Evolutionary conservation across 1,140 invertebrate species (phyloP), one percentile per base, ranked within the genome.

Genomic region (Reticulitermes speratus): DNA sequence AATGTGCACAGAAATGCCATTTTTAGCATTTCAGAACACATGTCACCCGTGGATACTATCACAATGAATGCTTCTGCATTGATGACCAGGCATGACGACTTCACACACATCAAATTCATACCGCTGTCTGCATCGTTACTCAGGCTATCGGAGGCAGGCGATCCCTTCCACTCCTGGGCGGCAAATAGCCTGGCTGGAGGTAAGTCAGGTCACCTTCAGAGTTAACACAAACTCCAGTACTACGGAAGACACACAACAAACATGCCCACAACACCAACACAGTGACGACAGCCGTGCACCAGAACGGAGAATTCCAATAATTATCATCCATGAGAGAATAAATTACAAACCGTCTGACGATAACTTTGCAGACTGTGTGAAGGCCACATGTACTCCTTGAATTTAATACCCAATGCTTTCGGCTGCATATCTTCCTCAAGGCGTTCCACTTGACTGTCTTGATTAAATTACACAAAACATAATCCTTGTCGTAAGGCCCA

Each of bases 261-360:
- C 65, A 75, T 75, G 65, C 65, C 65, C 65, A 75, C 65, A 16
- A 75, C 65, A 75, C 65, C 30, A 25, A 84, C 84, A 84, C n/a
- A 32, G 14, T 55, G 30, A 84, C 44, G 84, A 55, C 84, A 65
- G n/a, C 87, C 89, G 89, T 38, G 89, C 88, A 87, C 89, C 89
- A 86, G 89, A 89, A 84, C 88, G 90, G 87, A 88, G 88, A 86
- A 89, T 89, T 88, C 89, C 90, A 55, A 55, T 55, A 55, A 16
- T 55, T 21, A 21, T 55, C 52, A 21, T 55, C 52, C 52, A 12
- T 16, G 19, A 0, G 52, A 0, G 19, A 55, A 55, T 21, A 48
- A 48, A 16, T 12, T 16, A 55, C 14, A 19, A 55, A 12, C 48
- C 16, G 11, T 16, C 48, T 48, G 11, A 55, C 19, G 5, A 12